Conservation (phyloP, 2,797 vertebrate genomes). For the Trematomus bernacchii region DNA sequence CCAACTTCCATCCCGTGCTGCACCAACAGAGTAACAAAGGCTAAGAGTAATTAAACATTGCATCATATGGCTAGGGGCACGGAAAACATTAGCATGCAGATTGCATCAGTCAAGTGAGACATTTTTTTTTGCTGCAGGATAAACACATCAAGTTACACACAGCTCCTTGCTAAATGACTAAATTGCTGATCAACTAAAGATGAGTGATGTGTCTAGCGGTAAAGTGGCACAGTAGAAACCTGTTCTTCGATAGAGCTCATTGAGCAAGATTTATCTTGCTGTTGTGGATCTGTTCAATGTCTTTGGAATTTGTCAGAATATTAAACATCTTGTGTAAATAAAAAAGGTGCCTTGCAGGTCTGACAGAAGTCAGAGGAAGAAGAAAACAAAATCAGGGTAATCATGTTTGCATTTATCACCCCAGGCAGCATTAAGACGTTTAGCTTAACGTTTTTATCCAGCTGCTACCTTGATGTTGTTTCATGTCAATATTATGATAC, state of each 20-base stretch:
- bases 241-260: not conserved
- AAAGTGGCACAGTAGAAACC: slow-evolving; percentile 15
- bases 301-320: slow-evolving; percentile 11
- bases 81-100: slow-evolving; percentile 25
- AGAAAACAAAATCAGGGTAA: slow-evolving; percentile 26
- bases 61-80: not conserved
- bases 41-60: slow-evolving; percentile 29
- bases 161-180: slow-evolving; percentile 25
- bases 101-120: slow-evolving; percentile 23
- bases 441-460: slow-evolving; percentile 41
- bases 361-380: slow-evolving; percentile 14
- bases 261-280: slow-evolving; percentile 6
- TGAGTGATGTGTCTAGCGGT: not conserved
- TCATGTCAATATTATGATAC: slow-evolving; percentile 61
- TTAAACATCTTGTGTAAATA: slow-evolving; percentile 29
- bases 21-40: slow-evolving; percentile 6
- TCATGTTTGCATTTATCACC: slow-evolving; percentile 63
- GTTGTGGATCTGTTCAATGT: slow-evolving; percentile 8
- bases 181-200: slow-evolving; percentile 28
- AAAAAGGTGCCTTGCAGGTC: slow-evolving; percentile 11
- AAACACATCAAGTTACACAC: slow-evolving; percentile 23
- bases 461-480: slow-evolving; percentile 55
- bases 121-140: slow-evolving; percentile 17
- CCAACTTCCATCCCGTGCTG: not conserved
- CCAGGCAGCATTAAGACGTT: slow-evolving; percentile 55